Evolutionary conservation across 2,113 vertebrate genomes (phyloP).

Genomic region (Podarcis raffonei): DNA sequence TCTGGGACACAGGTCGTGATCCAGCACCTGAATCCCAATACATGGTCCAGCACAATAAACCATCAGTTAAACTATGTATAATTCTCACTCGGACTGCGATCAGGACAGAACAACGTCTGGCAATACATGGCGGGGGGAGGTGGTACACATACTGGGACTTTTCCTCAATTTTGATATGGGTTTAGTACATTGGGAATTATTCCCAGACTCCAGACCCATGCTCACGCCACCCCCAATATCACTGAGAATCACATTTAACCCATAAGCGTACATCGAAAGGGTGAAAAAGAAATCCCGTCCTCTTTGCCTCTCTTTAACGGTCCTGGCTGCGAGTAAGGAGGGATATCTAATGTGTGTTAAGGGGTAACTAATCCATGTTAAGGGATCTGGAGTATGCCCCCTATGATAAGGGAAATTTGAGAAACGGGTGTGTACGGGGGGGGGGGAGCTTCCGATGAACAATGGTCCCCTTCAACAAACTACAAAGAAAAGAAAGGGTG

Average conservation of each 20-base stretch:
- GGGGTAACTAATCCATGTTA: slow-evolving; percentile 2
- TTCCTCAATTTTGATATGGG: neutral
- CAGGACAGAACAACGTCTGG: neutral
- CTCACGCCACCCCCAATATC: neutral
- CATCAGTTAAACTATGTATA: neutral
- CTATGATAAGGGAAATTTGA: slow-evolving; percentile 6
- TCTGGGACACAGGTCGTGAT: neutral
- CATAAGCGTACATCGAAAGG: neutral
- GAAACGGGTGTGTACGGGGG: neutral
- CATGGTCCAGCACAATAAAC: neutral
- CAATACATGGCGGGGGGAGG: no score
- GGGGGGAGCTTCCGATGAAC: slow-evolving; percentile 1
- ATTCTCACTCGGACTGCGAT: neutral
- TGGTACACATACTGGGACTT: neutral
- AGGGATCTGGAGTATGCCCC: neutral
- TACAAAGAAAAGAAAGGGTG: neutral
- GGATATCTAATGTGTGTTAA: slow-evolving; percentile 7
- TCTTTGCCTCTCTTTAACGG: neutral
- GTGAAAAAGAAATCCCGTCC: neutral
- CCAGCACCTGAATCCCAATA: neutral
- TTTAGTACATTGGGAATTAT: neutral
- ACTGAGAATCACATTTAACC: neutral
- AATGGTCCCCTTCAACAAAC: neutral
- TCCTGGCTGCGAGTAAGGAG: neutral
- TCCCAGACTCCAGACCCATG: neutral